Conservation (phyloP, 2,113 vertebrate genomes). For the Bolborhynchus lineola region DNA sequence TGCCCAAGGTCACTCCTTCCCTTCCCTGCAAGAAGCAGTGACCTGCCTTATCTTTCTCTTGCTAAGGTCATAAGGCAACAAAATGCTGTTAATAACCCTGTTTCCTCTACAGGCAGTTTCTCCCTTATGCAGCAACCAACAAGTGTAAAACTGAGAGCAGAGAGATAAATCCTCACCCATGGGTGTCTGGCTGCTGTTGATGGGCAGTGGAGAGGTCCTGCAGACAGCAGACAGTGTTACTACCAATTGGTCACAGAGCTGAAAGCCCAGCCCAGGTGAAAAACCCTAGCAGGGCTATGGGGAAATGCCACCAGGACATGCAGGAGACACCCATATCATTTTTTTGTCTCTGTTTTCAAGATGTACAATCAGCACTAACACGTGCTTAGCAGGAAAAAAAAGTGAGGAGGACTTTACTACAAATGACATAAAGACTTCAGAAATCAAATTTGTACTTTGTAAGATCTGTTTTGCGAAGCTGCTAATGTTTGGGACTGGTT, state of each 20-base stretch:
- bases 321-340: not conserved
- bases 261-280: not conserved
- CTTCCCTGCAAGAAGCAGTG: not conserved
- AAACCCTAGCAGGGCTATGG: not conserved
- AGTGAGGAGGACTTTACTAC: not conserved
- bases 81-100: not conserved
- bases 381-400: not conserved
- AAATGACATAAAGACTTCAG: not conserved
- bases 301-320: not conserved
- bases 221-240: not conserved
- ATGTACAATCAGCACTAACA: not conserved
- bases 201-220: not conserved
- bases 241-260: not conserved
- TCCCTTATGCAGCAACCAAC: not conserved
- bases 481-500: not conserved
- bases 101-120: not conserved
- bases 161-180: fast-evolving
- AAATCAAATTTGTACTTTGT: not conserved
- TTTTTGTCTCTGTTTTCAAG: not conserved
- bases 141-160: not conserved
- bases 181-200: not conserved
- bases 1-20: not conserved
- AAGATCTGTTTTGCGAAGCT: not conserved
- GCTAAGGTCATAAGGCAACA: not conserved
- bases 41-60: not conserved